Conservation (phyloP, 2,888 invertebrate genomes). For the Plusia festucae region DNA sequence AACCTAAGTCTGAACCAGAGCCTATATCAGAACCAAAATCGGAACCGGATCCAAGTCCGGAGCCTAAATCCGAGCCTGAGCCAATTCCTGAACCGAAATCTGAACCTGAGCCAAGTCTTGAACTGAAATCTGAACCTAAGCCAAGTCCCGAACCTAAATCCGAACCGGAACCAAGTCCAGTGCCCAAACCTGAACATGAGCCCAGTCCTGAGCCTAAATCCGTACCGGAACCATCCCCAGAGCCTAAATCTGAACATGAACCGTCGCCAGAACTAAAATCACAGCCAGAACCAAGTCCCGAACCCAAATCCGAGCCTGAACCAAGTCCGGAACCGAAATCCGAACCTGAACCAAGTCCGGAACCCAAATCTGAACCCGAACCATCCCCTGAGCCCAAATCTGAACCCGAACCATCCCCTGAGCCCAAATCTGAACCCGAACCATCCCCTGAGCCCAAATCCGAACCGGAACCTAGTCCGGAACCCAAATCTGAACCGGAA, state of each 20-base stretch:
- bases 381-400: conserved; percentile 37
- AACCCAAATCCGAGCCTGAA: conserved; percentile 65
- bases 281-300: conserved; percentile 63
- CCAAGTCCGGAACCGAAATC: conserved; percentile 78
- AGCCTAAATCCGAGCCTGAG: no score
- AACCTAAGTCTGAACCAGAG: no score
- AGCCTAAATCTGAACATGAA: conserved; percentile 76
- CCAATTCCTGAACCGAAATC: no score
- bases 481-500: conserved; percentile 79
- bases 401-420: conserved; percentile 55
- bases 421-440: conserved; percentile 54
- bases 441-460: conserved; percentile 61
- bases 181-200: no score
- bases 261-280: conserved; percentile 68
- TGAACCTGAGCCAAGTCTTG: no score
- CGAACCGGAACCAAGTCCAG: no score
- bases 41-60: no score
- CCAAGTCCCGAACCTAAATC: no score
- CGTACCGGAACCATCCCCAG: conserved; percentile 71
- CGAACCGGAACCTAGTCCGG: conserved; percentile 56
- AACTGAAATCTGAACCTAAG: no score
- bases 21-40: no score
- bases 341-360: conserved; percentile 59
- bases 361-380: conserved; percentile 32
- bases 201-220: conserved; percentile 52